phyloP scores from a whole-genome alignment of 2,888 invertebrate species.

The Lasioglossum marginatum region DNA sequence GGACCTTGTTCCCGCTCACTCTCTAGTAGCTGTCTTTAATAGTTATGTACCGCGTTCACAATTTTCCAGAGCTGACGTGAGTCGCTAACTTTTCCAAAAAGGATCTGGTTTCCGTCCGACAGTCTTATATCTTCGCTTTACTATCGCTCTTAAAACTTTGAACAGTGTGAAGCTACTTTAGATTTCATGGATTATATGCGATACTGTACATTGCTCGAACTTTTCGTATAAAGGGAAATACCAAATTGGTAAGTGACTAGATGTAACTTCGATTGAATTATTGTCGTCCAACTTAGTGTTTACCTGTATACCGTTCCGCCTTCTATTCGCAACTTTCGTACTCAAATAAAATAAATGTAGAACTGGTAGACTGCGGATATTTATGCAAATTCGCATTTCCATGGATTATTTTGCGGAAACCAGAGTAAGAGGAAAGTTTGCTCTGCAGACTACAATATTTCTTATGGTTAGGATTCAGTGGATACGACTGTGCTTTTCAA shows the following conservation, averaged over 20 bases:
- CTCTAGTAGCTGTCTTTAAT: conserved; percentile 10
- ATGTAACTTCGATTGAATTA: neutral
- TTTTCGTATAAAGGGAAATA: neutral
- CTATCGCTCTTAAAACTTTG: conserved; percentile 28
- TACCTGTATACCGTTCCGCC: neutral
- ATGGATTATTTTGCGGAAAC: neutral
- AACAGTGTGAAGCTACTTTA: conserved; percentile 13
- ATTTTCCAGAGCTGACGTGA: conserved; percentile 14
- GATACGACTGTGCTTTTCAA: neutral
- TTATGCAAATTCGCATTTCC: neutral
- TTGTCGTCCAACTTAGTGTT: neutral
- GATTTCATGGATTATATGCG: neutral
- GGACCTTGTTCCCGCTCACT: neutral
- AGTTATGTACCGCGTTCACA: conserved; percentile 19
- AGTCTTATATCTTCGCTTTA: conserved; percentile 12
- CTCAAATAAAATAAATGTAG: neutral
- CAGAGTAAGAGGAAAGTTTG: neutral
- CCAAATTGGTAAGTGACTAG: neutral
- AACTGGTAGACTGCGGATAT: neutral
- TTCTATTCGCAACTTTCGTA: neutral
- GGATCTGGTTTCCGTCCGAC: conserved; percentile 29
- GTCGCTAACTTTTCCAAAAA: conserved; percentile 33
- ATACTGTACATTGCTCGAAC: conserved; percentile 5
- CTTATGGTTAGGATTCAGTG: neutral
- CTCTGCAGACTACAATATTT: neutral